Evolutionary conservation across 2,113 vertebrate genomes (phyloP), one percentile per base, ranked within the genome.

Genomic region (Mungos mungo): DNA sequence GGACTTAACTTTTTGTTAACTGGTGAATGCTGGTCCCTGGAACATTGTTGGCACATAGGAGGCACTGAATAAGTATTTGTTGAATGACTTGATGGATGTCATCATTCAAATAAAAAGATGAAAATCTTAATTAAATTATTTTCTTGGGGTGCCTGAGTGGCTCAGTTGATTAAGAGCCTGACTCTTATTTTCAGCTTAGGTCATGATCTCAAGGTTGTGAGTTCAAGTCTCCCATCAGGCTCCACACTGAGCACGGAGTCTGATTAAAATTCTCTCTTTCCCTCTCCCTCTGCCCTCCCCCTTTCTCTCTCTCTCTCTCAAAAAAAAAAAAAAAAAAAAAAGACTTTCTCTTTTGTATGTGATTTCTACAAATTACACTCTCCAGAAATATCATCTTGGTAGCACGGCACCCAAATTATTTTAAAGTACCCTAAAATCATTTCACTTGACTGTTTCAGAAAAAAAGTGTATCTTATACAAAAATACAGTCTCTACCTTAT

Each of bases 341-440:
- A 57, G 54, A 57, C 54, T 57, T 83, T 82, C 23, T 66, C 74
- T 71, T 74, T 85, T 63, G 19, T 12, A 35, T 83, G 47, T 3
- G 2, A 93, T 83, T 79, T 93, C 54, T 80, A 33, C 19, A 92
- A 72, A 72, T 45, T 57, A 80, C 80, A 92, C 4, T 84, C n/a
- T 68, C 63, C 3, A 60, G 33, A 88, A 68, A 63, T 84, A 68
- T 19, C 25, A n/a, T 29, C 25, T 76, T 52, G 33, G 23, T 86
- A 72, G 15, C 9, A 72, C 25, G 18, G 33, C 60, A 85, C 15
- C 18, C 35, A 74, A 81, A 52, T 68, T 63, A 71, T 94, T 89
- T 97, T 90, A 86, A 97, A 92, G 83, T 74, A 92, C 19, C 12
- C 94, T 88, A 85, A 91, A 87, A 80, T 68, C 65, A 85, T 82